Base-by-base conservation (phyloP, 1,140 invertebrate genomes). In the silkworm (Bombyx mori) region DNA sequence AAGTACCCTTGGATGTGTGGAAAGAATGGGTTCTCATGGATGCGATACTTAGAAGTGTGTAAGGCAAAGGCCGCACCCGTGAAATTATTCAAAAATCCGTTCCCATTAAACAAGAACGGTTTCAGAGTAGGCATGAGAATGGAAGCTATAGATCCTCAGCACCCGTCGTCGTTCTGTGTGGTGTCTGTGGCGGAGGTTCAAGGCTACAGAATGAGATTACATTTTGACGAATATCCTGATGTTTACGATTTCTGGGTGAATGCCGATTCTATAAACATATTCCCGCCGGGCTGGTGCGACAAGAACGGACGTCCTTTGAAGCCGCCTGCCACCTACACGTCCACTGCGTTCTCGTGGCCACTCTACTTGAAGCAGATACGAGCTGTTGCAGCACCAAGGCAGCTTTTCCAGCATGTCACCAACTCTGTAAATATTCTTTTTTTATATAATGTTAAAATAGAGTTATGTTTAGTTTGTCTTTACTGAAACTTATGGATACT, bases 181-280 rank as follows among this genome's bases (percentile, higher is more conserved):
- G 90, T 97, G 35, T 94, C 93, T 12, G 93, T 98, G 12, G 92
- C 92, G 1, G 96, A 98, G 85, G 91, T 96, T 51, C 91, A 92
- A 65, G 94, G 94, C 26, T 94, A 94, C 76, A 89, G 97, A 44
- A 88, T 99, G 68, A 90, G 96, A 57, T 86, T 99, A 6, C 95
- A 97, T 83, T 98, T 99, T 86, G 97, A 98, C 88, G 97, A 96
- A 3, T 98, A 95, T 82, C 91, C 94, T 0, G 94, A 95, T 61
- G 92, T 92, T 74, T 96, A 96, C 79, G 96, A 99, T 86, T 99
- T 97, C 82, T 99, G 97, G 97, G 91, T 94, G 8, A 97, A 98
- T 87, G 94, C 94, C 0, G 94, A 98, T 77, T 97, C 94, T 1
- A 90, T 92, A 67, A 94, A 97, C 75, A 95, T 99, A 45, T 99